Evolutionary conservation across 2,888 invertebrate genomes (phyloP), one percentile per base, ranked within the genome.

Genomic region (Tortrix viridana): DNA sequence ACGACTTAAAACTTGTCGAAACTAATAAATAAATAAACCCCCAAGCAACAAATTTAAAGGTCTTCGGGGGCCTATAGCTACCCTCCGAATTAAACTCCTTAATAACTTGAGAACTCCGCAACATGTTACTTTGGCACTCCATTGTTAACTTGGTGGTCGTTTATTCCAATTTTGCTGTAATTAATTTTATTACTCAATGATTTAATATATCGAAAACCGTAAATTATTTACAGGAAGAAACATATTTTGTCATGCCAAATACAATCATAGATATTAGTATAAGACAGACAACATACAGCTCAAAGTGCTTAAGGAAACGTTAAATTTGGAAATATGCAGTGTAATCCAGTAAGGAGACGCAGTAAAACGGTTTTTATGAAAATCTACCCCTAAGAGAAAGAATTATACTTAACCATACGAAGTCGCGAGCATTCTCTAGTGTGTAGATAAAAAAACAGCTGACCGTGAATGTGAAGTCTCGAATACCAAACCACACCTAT

Each of bases 11-110:
- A 70, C 69, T 71, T 69, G 65, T 62, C 65, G 66, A 71, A 75
- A 73, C 77, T 74, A 76, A 77, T 80, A 79, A 80, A 79, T 77
- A 77, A 78, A 70, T 71, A 68, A 70, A 72, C 72, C 71, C 71
- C 70, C 71, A 72, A 74, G 72, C 76, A 75, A 79, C 82, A 81
- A 85, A 84, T 82, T 81, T 75, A 71, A 75, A 75, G 81, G 72
- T 81, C 85, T 79, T 73, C 62, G 3, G 81, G 80, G 85, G 60
- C 74, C 82, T 66, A 75, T 84, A 80, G 79, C 74, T 74, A 73
- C 81, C 83, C 81, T 81, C 81, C 71, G 75, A 81, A 76, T 80
- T 80, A 79, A 82, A 82, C 78, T 81, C 61, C 14, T 61, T 66
- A 66, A 69, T 85, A 82, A 84, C 75, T 81, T 80, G 62, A 68